phyloP scores from a whole-genome alignment of 2,888 invertebrate species.

The Melanargia galathea region DNA sequence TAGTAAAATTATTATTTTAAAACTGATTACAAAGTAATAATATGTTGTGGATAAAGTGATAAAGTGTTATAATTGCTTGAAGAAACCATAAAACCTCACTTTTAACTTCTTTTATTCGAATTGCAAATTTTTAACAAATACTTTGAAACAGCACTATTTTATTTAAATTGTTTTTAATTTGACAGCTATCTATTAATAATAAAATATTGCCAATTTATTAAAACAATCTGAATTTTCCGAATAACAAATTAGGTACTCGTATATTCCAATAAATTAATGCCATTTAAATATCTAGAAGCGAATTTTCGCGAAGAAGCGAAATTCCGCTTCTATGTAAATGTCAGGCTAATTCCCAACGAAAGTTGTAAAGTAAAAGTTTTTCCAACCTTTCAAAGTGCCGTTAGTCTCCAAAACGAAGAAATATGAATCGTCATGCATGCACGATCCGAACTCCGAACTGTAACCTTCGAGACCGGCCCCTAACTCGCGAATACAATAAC shows the following conservation, averaged over 20 bases:
- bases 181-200: not conserved
- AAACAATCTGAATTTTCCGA: not conserved
- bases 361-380: slow-evolving; percentile 24
- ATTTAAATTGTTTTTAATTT: not conserved
- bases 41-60: too few relatives aligned
- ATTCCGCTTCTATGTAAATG: slow-evolving; percentile 13
- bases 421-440: slow-evolving; percentile 40
- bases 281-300: not conserved
- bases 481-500: slow-evolving; percentile 36
- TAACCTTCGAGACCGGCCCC: slow-evolving; percentile 39
- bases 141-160: not conserved
- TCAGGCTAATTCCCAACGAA: slow-evolving; percentile 21
- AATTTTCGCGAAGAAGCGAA: too few relatives aligned
- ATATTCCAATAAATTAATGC: not conserved
- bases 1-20: too few relatives aligned
- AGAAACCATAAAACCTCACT: not conserved
- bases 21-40: too few relatives aligned
- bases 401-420: slow-evolving; percentile 35
- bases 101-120: too few relatives aligned
- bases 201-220: not conserved
- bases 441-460: slow-evolving; percentile 47
- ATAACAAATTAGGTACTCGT: too few relatives aligned
- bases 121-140: not conserved
- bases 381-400: slow-evolving; percentile 24
- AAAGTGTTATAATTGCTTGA: too few relatives aligned